A percentile compares a stretch with the other conserved stretches of the same genome.
Evolutionary conservation across 2,888 invertebrate species (phyloP).

Genomic region (Aporophyla nigra): DNA sequence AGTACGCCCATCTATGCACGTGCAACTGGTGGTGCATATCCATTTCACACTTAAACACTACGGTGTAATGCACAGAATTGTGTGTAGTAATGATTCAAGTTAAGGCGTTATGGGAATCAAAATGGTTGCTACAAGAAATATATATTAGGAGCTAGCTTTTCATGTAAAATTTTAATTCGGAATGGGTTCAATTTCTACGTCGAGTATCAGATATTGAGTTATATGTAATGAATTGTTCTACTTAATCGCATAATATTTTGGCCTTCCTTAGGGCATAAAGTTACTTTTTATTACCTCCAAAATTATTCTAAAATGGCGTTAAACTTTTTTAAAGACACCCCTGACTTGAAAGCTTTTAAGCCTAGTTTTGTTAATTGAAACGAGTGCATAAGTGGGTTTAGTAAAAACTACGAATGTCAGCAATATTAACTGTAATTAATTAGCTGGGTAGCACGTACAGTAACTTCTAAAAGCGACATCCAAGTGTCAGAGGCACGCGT

Average conservation of each 20-base stretch:
- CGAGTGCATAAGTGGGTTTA: neutral
- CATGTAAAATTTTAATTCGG: neutral
- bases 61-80: conserved; percentile 68
- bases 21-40: conserved; percentile 47
- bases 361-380: neutral
- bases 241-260: neutral
- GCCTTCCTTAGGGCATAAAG: neutral
- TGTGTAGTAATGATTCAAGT: conserved; percentile 60
- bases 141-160: conserved; percentile 17
- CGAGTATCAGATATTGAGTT: neutral
- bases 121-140: conserved; percentile 13
- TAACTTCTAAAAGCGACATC: conserved; percentile 30
- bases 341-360: neutral
- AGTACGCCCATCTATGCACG: conserved; percentile 40
- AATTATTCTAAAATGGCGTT: neutral
- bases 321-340: neutral
- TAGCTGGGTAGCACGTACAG: neutral
- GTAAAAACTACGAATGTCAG: neutral
- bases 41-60: conserved; percentile 70
- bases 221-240: neutral
- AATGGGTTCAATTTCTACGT: conserved; percentile 22
- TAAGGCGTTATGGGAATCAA: conserved; percentile 16
- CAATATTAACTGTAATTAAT: conserved; percentile 2
- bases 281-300: too few relatives aligned
- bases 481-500: conserved; percentile 51